Percentiles rank a stretch among this genome's conserved stretches.
These are phyloP conservation scores for Hemichromis elongatus DNA, from an alignment of 2,113 vertebrate species.

Conservation along the genomic window DNA sequence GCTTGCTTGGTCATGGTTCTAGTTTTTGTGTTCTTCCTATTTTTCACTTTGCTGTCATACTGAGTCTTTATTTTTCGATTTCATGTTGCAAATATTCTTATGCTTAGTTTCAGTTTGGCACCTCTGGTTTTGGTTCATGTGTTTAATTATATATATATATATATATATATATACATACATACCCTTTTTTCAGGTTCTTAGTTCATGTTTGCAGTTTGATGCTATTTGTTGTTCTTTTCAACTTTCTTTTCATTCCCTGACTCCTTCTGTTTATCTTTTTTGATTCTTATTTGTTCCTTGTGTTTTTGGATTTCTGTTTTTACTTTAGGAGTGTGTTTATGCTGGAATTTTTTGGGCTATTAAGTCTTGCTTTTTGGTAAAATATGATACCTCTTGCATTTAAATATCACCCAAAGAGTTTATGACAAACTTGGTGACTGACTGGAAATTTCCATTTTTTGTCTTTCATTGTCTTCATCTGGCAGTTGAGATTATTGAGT, in stretches of 20 bases:
- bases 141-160: not conserved
- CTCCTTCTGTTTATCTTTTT: not conserved
- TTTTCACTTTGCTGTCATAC: not conserved
- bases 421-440: not conserved
- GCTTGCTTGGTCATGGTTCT: rapidly evolving
- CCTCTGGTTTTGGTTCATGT: not conserved
- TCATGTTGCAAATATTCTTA: not conserved
- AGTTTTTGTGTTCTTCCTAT: not conserved
- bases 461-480: not conserved
- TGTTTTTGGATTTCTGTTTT: not conserved
- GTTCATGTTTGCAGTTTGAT: not conserved
- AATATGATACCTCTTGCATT: not conserved
- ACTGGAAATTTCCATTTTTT: rapidly evolving
- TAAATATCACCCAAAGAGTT: not conserved
- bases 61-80: not conserved
- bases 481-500: not conserved
- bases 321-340: not conserved
- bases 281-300: not conserved
- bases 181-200: not conserved
- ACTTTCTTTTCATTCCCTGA: not conserved
- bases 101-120: not conserved
- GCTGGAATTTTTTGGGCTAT: no score
- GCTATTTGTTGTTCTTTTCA: not conserved
- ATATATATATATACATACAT: no score
- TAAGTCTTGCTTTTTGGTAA: not conserved